phyloP scores from a whole-genome alignment of 2,888 invertebrate species.

The Acanthopleura granulata region DNA sequence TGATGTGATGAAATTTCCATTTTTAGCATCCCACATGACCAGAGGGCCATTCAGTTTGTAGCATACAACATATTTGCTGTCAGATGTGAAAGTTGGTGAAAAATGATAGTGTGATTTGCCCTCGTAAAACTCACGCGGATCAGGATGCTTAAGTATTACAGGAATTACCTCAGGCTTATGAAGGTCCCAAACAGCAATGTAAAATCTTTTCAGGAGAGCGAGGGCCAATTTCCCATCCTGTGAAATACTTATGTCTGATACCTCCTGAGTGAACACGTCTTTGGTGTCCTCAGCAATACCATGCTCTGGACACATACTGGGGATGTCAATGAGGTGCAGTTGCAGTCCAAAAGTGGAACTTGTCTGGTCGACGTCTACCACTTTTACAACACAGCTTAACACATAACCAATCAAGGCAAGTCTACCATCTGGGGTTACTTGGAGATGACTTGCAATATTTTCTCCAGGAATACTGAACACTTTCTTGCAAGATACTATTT shows the following conservation, averaged over 20 bases:
- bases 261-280: constrained; percentile 27
- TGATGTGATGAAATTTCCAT: constrained; percentile 30
- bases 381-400: constrained; percentile 44
- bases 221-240: constrained; percentile 34
- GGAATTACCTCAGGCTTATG: constrained; percentile 31
- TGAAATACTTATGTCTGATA: constrained; percentile 33
- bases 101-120: constrained; percentile 31
- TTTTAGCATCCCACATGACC: constrained; percentile 35
- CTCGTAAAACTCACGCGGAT: constrained; percentile 23
- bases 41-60: constrained; percentile 32
- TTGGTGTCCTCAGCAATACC: not conserved
- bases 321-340: not conserved
- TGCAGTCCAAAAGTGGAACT: not conserved
- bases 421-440: constrained; percentile 41
- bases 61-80: constrained; percentile 34
- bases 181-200: constrained; percentile 37
- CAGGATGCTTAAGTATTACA: not conserved
- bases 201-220: constrained; percentile 35
- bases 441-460: constrained; percentile 38
- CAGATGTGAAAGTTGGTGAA: constrained; percentile 32
- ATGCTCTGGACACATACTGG: not conserved
- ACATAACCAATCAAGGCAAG: constrained; percentile 43
- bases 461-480: constrained; percentile 30
- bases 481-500: constrained; percentile 28
- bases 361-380: constrained; percentile 29